These are phyloP conservation scores for Cebidichthys violaceus DNA, from an alignment of 2,113 vertebrate species.

Conservation along the genomic window DNA sequence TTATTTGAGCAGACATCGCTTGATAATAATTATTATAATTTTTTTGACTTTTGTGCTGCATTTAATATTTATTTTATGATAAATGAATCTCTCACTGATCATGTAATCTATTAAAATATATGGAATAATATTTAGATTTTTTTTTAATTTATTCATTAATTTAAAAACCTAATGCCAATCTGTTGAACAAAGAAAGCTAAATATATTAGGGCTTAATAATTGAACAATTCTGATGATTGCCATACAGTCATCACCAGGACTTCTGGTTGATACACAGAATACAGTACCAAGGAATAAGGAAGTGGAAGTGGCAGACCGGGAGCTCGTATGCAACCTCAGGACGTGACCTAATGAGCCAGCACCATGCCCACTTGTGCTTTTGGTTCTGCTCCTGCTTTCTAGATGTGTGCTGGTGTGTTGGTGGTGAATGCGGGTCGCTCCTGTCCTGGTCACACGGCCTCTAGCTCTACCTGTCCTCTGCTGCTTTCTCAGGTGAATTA, in stretches of 20 bases:
- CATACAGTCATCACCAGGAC: too few species aligned
- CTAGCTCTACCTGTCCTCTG: conserved; percentile 5
- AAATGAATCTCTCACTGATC: too few species aligned
- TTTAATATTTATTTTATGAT: too few species aligned
- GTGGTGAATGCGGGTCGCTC: neutral
- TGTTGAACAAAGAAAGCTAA: neutral
- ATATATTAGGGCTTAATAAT: neutral
- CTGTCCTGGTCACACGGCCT: neutral
- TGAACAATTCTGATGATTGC: too few species aligned
- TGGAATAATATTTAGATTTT: too few species aligned
- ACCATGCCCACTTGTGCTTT: conserved; percentile 11
- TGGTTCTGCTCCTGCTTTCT: neutral
- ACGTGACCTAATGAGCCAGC: conserved; percentile 58
- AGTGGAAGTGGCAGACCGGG: conserved; percentile 33
- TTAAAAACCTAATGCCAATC: neutral
- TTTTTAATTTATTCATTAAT: too few species aligned
- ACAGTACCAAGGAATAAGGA: conserved; percentile 21
- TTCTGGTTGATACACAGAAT: too few species aligned
- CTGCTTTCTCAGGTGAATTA: conserved; percentile 4
- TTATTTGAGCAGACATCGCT: neutral
- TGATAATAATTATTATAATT: too few species aligned
- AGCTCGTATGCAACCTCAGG: conserved; percentile 37
- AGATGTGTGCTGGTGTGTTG: neutral
- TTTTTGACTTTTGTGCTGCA: too few species aligned
- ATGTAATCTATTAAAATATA: neutral